Percentiles rank a stretch among this genome's conserved stretches.
Evolutionary conservation across 2,888 invertebrate genomes (phyloP).

Genomic region (Coenonympha glycerion): DNA sequence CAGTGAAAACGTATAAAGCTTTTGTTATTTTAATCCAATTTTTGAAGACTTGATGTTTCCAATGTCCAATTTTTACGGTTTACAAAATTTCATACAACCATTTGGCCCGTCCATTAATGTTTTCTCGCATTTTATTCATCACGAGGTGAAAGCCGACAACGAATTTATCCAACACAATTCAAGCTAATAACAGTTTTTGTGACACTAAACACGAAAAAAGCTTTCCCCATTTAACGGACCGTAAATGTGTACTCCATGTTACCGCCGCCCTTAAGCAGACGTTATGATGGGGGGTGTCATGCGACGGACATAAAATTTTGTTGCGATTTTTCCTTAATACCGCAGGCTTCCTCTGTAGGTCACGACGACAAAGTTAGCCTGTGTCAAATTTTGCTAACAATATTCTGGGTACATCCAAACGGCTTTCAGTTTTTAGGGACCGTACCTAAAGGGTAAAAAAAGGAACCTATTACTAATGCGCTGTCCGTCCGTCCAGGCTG

Average conservation of each 20-base stretch:
- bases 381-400: background rate
- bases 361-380: slow-evolving; percentile 57
- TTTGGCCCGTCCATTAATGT: slow-evolving; percentile 3
- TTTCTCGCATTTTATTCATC: slow-evolving; percentile 6
- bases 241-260: slow-evolving; percentile 75
- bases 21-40: background rate
- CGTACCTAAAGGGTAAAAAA: no score
- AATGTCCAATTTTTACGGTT: background rate
- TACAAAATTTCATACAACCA: background rate
- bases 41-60: background rate
- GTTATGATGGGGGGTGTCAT: slow-evolving; percentile 71
- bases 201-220: slow-evolving; percentile 76
- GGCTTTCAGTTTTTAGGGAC: no score
- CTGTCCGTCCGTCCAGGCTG: no score
- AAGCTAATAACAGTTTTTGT: slow-evolving; percentile 75
- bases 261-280: slow-evolving; percentile 73
- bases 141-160: slow-evolving; percentile 21
- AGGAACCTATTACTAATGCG: no score
- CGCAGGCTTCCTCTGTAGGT: slow-evolving; percentile 57
- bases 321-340: slow-evolving; percentile 68
- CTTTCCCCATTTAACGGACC: slow-evolving; percentile 74
- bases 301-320: slow-evolving; percentile 68
- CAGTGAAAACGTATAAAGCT: no score
- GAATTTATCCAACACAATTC: slow-evolving; percentile 57
- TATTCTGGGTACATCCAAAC: background rate